These are phyloP conservation scores for Emberiza fucata DNA, from an alignment of 2,113 vertebrate species.

Conservation along the genomic window DNA sequence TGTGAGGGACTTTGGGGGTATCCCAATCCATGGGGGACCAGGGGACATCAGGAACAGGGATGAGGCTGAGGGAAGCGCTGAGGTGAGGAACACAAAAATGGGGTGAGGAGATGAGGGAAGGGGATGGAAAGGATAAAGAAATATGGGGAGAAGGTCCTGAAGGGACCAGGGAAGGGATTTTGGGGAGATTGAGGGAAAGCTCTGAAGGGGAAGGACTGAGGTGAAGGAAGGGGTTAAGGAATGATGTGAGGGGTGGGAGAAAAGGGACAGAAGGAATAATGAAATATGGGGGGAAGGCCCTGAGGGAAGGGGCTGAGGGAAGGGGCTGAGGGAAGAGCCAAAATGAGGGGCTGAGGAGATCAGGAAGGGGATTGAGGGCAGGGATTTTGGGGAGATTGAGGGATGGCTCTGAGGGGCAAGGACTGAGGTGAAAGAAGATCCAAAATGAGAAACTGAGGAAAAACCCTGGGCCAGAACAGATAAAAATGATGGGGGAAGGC, in stretches of 20 bases:
- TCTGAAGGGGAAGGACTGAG: not conserved
- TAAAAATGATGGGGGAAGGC: no score
- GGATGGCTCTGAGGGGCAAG: not conserved
- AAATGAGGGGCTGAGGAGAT: not conserved
- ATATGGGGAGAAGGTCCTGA: not conserved
- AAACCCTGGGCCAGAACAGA: no score
- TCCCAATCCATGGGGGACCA: not conserved
- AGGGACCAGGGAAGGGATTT: not conserved
- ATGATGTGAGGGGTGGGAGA: not conserved
- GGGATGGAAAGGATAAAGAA: not conserved
- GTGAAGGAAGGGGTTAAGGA: not conserved
- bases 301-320: not conserved
- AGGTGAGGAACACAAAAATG: not conserved
- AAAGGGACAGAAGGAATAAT: not conserved
- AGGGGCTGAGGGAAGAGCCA: no score
- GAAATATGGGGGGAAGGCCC: not conserved
- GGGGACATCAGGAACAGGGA: not conserved
- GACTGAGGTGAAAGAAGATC: not conserved
- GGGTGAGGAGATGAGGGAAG: not conserved
- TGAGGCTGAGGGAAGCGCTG: not conserved
- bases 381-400: no score
- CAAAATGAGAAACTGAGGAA: no score
- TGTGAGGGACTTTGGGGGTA: accelerated
- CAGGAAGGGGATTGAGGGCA: no score
- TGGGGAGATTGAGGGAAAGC: not conserved